phyloP scores from a whole-genome alignment of 64 coral and sea anemone genomes.

The Pocillopora verrucosa region DNA sequence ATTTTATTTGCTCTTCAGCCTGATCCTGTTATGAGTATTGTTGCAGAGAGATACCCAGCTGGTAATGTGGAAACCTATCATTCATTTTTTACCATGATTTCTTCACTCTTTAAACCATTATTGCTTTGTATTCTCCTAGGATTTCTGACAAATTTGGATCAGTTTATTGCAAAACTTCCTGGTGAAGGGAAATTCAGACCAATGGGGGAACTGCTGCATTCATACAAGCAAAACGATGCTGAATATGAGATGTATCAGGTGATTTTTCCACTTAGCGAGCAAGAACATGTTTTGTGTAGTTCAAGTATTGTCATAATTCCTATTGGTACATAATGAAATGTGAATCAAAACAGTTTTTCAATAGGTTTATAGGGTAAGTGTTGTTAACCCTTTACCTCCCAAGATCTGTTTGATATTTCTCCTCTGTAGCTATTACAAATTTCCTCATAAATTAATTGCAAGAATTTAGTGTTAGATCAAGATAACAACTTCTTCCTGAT shows the following conservation, averaged over 20 bases:
- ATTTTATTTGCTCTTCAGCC: conserved; percentile 18
- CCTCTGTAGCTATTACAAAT: no score
- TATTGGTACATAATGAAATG: no score
- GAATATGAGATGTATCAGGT: conserved; percentile 94
- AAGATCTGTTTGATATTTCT: no score
- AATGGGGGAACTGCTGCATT: conserved; percentile 87
- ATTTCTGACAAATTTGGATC: conserved; percentile 86
- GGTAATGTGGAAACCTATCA: conserved; percentile 11
- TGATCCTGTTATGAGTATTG: conserved; percentile 51
- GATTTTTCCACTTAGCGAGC: neutral
- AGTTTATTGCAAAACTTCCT: conserved; percentile 94
- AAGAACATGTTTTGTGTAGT: neutral
- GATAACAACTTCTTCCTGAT: no score
- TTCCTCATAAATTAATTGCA: no score
- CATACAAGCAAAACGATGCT: conserved; percentile 38
- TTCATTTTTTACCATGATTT: neutral
- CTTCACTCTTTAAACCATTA: neutral
- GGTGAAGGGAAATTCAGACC: conserved; percentile 77
- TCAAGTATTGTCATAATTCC: no score
- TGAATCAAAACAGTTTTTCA: no score
- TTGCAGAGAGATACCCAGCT: conserved; percentile 48
- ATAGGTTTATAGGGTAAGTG: no score
- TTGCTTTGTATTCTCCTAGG: conserved; percentile 13
- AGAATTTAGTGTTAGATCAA: no score
- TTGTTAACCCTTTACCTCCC: no score